These are phyloP conservation scores for Miniopterus natalensis DNA, from an alignment of 2,113 vertebrate genomes.

Conservation along the genomic window DNA sequence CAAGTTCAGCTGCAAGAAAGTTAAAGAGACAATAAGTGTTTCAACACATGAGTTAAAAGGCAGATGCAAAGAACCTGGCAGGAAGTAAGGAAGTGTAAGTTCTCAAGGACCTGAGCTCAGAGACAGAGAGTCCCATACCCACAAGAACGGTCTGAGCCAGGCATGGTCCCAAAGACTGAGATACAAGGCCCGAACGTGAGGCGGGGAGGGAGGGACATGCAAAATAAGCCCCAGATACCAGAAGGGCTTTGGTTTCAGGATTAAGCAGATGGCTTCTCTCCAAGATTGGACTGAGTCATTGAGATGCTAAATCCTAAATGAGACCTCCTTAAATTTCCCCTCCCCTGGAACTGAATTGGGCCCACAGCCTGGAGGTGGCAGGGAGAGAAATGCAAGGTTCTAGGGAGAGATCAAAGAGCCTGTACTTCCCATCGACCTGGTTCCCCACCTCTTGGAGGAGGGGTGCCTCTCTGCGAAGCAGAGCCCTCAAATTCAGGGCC, in stretches of 20 bases:
- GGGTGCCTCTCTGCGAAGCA: background rate
- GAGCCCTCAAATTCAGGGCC: background rate
- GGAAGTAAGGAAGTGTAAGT: background rate
- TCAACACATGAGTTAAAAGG: background rate
- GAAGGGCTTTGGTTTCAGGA: conserved; percentile 7
- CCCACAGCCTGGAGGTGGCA: background rate
- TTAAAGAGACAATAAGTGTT: background rate
- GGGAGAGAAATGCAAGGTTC: background rate
- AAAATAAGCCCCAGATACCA: background rate
- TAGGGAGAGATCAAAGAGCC: background rate
- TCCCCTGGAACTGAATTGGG: background rate
- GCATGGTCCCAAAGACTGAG: background rate
- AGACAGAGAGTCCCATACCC: background rate
- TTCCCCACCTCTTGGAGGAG: background rate
- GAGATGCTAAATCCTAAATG: background rate
- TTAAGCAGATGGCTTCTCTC: background rate
- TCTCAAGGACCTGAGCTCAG: background rate
- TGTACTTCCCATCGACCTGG: background rate
- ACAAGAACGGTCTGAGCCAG: background rate
- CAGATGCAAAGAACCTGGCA: background rate
- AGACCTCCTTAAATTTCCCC: background rate
- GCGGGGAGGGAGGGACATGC: background rate
- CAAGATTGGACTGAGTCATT: background rate
- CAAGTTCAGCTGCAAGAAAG: background rate
- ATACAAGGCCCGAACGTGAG: background rate